These are phyloP conservation scores for Macrotrachela quadricornifera DNA, from an alignment of 1,140 invertebrate genomes.

Conservation along the genomic window DNA sequence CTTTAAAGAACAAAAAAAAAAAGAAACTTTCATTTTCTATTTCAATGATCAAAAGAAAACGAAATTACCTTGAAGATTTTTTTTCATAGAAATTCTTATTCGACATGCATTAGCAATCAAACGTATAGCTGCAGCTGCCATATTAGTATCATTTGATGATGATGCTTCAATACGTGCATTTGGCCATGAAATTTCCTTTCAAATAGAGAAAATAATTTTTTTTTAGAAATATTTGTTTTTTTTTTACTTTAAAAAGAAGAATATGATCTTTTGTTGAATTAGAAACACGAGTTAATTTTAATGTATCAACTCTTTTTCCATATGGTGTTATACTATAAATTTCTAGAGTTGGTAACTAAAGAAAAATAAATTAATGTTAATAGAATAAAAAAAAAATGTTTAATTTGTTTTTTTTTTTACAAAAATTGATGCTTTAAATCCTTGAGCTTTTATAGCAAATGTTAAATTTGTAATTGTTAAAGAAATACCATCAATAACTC, in stretches of 20 bases:
- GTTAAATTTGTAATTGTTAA: constrained; percentile 76
- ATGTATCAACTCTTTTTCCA: constrained; percentile 52
- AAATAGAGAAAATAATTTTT: not conserved
- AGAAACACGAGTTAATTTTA: constrained; percentile 68
- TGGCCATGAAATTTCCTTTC: constrained; percentile 46
- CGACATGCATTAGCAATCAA: constrained; percentile 77
- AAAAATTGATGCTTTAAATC: constrained; percentile 77
- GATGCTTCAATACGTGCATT: constrained; percentile 72
- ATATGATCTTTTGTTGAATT: constrained; percentile 62
- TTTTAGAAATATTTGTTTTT: constrained; percentile 40
- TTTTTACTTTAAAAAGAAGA: constrained; percentile 60
- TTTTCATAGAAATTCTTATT: constrained; percentile 86
- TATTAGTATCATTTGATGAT: not conserved
- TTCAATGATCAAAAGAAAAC: not conserved
- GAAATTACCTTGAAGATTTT: constrained; percentile 52
- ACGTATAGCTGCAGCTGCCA: constrained; percentile 49
- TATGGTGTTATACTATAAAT: constrained; percentile 74
- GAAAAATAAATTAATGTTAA: not conserved
- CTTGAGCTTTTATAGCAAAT: constrained; percentile 71
- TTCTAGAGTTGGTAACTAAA: constrained; percentile 63
- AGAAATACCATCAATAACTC: constrained; percentile 91
- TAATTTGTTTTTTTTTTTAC: constrained; percentile 32
- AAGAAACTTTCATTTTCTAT: not conserved
- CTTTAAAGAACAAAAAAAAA: constrained; percentile 34
- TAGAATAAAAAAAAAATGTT: not conserved